A percentile compares a stretch with the other conserved stretches of the same genome.
phyloP scores from a whole-genome alignment of 2,797 vertebrate genomes.

The Halcyon leucocephala region DNA sequence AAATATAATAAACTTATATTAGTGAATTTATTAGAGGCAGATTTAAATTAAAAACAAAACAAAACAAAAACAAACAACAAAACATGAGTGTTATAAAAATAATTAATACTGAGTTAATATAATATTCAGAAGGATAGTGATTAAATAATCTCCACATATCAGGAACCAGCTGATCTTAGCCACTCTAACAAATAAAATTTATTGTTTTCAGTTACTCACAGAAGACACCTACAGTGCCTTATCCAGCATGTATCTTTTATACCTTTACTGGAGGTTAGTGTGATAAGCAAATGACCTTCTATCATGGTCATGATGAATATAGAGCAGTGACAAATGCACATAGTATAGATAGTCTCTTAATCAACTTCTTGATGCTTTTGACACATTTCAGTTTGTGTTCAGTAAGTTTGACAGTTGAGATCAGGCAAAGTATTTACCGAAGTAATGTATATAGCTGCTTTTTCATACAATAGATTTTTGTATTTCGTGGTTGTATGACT shows the following conservation, averaged over 20 bases:
- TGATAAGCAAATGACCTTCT: conserved; percentile 13
- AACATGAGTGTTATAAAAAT: not conserved
- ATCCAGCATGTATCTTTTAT: not conserved
- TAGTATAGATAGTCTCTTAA: not conserved
- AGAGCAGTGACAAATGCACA: not conserved
- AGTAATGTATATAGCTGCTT: not conserved
- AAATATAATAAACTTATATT: not conserved
- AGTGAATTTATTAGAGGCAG: not conserved
- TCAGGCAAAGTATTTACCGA: not conserved
- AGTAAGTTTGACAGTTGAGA: not conserved
- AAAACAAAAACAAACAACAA: too few species aligned
- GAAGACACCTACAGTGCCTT: not conserved
- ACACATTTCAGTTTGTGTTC: conserved; percentile 19
- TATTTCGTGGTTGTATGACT: not conserved
- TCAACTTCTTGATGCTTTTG: conserved; percentile 3
- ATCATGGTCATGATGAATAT: not conserved
- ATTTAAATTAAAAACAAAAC: not conserved
- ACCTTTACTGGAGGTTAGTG: not conserved
- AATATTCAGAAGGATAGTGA: not conserved
- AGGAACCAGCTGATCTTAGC: not conserved
- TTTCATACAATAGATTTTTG: not conserved
- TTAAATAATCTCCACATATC: not conserved
- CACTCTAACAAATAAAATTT: not conserved
- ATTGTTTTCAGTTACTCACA: not conserved
- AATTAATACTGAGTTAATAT: not conserved